Percentiles rank a stretch among this genome's conserved stretches.
phyloP scores from a whole-genome alignment of 2,888 invertebrate species.

The Aplocera efformata region DNA sequence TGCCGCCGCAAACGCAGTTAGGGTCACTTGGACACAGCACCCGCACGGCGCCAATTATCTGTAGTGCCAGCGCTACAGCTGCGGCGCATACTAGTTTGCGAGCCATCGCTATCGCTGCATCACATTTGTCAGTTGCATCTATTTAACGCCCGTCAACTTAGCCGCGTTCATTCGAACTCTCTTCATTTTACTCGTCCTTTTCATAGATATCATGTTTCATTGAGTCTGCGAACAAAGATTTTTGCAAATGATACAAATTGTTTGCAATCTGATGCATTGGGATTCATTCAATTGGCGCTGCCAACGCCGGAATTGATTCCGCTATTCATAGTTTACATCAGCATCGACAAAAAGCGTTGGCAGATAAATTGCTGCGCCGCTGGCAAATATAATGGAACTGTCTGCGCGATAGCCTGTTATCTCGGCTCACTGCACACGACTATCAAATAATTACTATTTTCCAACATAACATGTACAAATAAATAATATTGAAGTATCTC shows the following conservation, averaged over 20 bases:
- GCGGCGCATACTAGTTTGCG: conserved; percentile 54
- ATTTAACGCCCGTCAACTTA: conserved; percentile 32
- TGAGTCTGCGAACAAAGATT: conserved; percentile 43
- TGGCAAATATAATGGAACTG: conserved; percentile 54
- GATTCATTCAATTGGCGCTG: conserved; percentile 37
- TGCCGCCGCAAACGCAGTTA: conserved; percentile 74
- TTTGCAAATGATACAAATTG: conserved; percentile 24
- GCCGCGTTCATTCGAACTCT: conserved; percentile 28
- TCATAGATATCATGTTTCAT: conserved; percentile 33
- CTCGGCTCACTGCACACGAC: conserved; percentile 38
- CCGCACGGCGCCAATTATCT: conserved; percentile 62
- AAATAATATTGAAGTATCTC: conserved; percentile 3
- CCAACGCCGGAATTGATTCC: conserved; percentile 47
- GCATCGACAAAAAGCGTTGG: conserved; percentile 50
- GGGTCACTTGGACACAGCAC: conserved; percentile 68
- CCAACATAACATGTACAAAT: conserved; percentile 20
- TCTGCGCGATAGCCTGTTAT: conserved; percentile 48
- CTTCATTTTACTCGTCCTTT: conserved; percentile 25
- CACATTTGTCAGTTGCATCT: conserved; percentile 34
- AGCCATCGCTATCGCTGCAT: conserved; percentile 46
- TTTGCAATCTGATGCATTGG: conserved; percentile 32
- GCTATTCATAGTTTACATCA: conserved; percentile 56
- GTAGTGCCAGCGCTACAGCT: conserved; percentile 55
- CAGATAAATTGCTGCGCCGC: conserved; percentile 52
- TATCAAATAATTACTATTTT: conserved; percentile 43